phyloP scores from a whole-genome alignment of 2,888 invertebrate species.

The Polyommatus icarus region DNA sequence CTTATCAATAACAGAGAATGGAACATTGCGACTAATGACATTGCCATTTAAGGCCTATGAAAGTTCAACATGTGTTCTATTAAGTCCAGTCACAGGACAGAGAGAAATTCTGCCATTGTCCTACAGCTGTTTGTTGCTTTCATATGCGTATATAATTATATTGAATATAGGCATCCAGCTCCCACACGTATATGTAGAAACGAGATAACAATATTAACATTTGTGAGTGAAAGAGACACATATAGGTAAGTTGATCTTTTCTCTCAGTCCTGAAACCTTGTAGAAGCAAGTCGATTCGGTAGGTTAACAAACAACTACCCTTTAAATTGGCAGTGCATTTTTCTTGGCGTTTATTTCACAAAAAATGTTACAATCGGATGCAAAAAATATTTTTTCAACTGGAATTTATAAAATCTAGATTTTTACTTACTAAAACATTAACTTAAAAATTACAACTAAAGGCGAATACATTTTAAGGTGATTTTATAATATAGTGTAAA shows the following conservation, averaged over 20 bases:
- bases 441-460: neutral
- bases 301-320: neutral
- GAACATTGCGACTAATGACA: neutral
- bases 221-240: neutral
- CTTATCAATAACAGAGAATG: neutral
- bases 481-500: neutral
- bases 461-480: neutral
- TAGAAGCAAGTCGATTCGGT: neutral
- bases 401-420: neutral
- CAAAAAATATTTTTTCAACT: neutral
- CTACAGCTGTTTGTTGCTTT: too few species aligned
- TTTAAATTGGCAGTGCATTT: conserved; percentile 16
- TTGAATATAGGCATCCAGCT: too few species aligned
- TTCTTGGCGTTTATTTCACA: neutral
- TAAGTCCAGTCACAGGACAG: too few species aligned
- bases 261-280: too few species aligned
- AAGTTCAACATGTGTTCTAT: too few species aligned
- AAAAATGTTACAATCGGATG: neutral
- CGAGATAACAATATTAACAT: too few species aligned
- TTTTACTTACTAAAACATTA: neutral
- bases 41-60: neutral
- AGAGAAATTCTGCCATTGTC: too few species aligned
- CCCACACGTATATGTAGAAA: too few species aligned
- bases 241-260: neutral
- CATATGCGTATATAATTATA: too few species aligned